Evolutionary conservation across 53 echinoderm and acorn worm species (phyloP), one percentile per base, ranked within the genome.

Genomic region (Paracentrotus lividus): DNA sequence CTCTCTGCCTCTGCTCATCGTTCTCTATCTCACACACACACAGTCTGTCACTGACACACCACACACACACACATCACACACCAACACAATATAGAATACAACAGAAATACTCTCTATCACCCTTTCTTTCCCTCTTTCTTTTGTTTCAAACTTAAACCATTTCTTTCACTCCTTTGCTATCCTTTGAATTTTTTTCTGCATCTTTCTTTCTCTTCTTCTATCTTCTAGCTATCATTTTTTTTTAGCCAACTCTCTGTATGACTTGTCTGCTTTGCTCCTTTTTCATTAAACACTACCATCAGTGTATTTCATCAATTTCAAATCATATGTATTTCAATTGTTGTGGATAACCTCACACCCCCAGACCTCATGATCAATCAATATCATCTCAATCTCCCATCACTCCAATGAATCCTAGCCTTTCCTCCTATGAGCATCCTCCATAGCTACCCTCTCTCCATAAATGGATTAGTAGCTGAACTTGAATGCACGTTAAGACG

Each of bases 381-480:
- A n/a, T n/a, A n/a, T n/a, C 38, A 15, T 36, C 8, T 13, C 34
- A 18, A 3, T 40, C 40, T 72, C 32, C 8, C 21, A 64, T 29
- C 29, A 2, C n/a, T 60, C 26, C n/a, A n/a, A n/a, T 27, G 26
- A 29, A 64, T 64, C 31, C 42, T 42, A 9, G 65, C 26, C 76
- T 42, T 40, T 36, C 3, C n/a, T n/a, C 42, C 16, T 36, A 5
- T 12, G 38, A 76, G 76, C 42, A 76, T 36, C 42, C 42, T 76
- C 42, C 20, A 40, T 40, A 20, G 38, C 20, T 15, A 38, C 38
- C 27, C 42, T 76, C 64, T 18, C 5, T 76, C 40, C 42, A 1
- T 81, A 81, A 81, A 26, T 81, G 45, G 47, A 81, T 81, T 26
- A 81, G 9, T 24, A 81, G 47, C 27, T 81, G 81, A 81, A 26